phyloP scores from a whole-genome alignment of 2,113 vertebrate species.

The Gopherus flavomarginatus region DNA sequence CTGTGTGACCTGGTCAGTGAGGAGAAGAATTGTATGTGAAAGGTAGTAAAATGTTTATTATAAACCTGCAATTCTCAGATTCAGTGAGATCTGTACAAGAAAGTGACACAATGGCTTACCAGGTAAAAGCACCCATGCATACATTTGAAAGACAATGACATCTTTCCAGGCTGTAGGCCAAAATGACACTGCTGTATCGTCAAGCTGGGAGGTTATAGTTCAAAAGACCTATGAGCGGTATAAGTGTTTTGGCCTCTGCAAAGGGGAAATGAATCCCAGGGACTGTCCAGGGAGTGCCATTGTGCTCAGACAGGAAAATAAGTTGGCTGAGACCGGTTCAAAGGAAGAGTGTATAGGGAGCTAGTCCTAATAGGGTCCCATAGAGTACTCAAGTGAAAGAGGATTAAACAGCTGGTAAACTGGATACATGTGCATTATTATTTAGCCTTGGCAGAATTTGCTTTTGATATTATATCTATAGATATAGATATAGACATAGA shows the following conservation, averaged over 20 bases:
- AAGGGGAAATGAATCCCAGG: not conserved
- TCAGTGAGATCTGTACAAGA: not conserved
- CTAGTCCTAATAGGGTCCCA: not conserved
- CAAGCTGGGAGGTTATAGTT: not conserved
- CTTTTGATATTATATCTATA: not conserved
- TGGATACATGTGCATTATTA: no score
- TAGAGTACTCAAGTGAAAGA: not conserved
- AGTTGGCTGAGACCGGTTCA: not conserved
- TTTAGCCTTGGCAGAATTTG: not conserved
- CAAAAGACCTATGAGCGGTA: not conserved
- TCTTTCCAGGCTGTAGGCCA: not conserved
- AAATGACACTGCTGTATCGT: not conserved
- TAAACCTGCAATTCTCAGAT: not conserved
- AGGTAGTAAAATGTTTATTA: not conserved
- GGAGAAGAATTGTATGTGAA: accelerated
- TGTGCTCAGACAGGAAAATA: not conserved
- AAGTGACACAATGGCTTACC: not conserved
- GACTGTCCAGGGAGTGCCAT: accelerated
- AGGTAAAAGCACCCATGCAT: not conserved
- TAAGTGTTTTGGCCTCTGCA: not conserved
- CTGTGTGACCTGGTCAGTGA: not conserved
- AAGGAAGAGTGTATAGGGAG: not conserved
- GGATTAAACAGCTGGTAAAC: not conserved
- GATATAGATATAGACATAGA: no score
- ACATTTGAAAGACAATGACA: not conserved